Evolutionary conservation across 2,888 invertebrate genomes (phyloP), one percentile per base, ranked within the genome.

Genomic region (Operophtera brumata): DNA sequence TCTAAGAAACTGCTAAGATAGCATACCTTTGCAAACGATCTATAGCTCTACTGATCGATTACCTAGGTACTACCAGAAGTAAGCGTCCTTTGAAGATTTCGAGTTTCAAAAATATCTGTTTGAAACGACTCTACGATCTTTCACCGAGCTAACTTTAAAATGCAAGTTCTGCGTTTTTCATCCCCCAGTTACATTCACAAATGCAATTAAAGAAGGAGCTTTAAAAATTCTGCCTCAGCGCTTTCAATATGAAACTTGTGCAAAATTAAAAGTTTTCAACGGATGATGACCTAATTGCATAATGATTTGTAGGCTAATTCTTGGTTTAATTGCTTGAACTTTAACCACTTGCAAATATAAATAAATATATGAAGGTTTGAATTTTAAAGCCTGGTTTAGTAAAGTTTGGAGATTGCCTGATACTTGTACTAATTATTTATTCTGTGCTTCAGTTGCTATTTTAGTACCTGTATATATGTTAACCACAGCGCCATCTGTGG

Each of bases 121-220:
- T 4, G 20, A 20, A 48, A 34, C 9, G 32, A 40, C 28, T 40
- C 40, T n/a, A n/a, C 40, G 30, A 30, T 30, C 30, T 30, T 8
- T 9, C 20, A 10, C 6, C 48, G 30, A 47, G 56, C 56, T 51
- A 51, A 51, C 51, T 56, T 47, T 37, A 48, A 50, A 57, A 52
- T 53, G 57, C 57, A 52, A 57, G 48, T 57, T 57, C 36, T 8
- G 48, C 57, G 40, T 55, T 62, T 57, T 58, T 43, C 46, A 48
- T 58, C 43, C 37, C 47, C 49, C 47, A 50, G 43, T 44, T 53
- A 49, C 56, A 47, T 57, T 58, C 57, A 50, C 59, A 54, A 61
- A 62, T 61, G 66, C 64, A 67, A 67, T 70, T 66, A 67, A 59
- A 60, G 59, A 57, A 47, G 55, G 56, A 14, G 41, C 43, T 58